A percentile compares a stretch with the other conserved stretches of the same genome.
These are phyloP conservation scores for Betta splendens DNA, from an alignment of 2,797 vertebrate genomes.

Conservation along the genomic window DNA sequence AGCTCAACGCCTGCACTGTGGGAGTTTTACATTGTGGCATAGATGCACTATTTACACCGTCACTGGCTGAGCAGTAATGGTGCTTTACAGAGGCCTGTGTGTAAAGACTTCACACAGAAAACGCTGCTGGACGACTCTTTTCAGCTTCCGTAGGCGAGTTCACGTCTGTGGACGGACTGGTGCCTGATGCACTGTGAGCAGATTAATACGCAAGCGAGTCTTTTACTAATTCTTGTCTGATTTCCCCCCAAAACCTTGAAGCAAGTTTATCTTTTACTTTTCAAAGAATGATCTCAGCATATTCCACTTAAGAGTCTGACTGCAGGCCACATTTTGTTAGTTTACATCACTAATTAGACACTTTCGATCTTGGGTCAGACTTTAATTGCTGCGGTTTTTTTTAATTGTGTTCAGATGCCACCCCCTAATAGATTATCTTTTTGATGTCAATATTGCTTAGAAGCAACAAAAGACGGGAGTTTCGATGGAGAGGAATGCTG, in stretches of 20 bases:
- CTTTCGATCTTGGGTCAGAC: constrained; percentile 24
- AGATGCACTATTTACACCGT: constrained; percentile 26
- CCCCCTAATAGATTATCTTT: constrained; percentile 7
- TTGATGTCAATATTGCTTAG: constrained; percentile 14
- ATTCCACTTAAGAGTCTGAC: constrained; percentile 1
- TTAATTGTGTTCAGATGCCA: constrained; percentile 21
- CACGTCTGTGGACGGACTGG: constrained; percentile 10
- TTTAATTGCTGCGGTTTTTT: constrained; percentile 23
- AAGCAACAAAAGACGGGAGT: constrained; percentile 10
- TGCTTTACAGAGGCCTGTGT: constrained; percentile 19
- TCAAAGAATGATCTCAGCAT: constrained; percentile 1
- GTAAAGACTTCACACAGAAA: constrained; percentile 24
- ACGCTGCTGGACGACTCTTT: too few relatives aligned
- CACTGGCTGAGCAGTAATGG: constrained; percentile 20
- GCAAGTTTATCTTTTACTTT: neutral
- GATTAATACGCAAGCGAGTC: too few relatives aligned
- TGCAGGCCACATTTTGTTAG: constrained; percentile 11
- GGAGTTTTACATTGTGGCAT: constrained; percentile 25
- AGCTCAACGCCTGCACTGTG: constrained; percentile 13
- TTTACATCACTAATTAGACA: constrained; percentile 7
- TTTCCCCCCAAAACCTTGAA: constrained; percentile 3
- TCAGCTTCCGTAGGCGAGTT: constrained; percentile 26
- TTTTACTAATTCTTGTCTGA: neutral
- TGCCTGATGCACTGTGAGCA: neutral
- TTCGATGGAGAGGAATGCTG: constrained; percentile 8